Evolutionary conservation across 1,140 invertebrate genomes (phyloP).

Genomic region (Asobara japonica): DNA sequence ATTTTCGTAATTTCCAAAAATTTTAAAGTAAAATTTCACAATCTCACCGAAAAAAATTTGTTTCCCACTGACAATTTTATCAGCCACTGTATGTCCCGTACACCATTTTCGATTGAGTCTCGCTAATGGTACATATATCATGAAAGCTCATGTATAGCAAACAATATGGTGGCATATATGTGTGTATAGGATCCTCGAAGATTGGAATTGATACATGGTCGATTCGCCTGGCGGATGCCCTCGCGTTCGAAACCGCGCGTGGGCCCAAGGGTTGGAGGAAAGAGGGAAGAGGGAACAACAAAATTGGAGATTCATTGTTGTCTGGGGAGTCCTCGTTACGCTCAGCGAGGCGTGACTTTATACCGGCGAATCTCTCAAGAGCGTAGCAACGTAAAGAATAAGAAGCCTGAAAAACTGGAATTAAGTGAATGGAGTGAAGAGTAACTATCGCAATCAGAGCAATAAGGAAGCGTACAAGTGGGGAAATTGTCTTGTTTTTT

Average conservation of each 20-base stretch:
- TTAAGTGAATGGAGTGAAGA: neutral
- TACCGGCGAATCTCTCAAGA: constrained; percentile 33
- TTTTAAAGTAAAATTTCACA: too few species aligned
- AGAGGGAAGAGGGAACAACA: constrained; percentile 36
- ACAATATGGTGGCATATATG: constrained; percentile 14
- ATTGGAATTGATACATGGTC: constrained; percentile 38
- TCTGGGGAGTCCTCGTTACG: constrained; percentile 47
- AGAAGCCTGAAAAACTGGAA: constrained; percentile 23
- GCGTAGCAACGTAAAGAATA: constrained; percentile 31
- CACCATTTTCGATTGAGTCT: neutral
- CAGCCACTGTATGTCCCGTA: neutral
- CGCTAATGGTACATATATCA: neutral
- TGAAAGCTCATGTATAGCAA: neutral
- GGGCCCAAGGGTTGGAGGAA: constrained; percentile 13
- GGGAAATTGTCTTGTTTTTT: too few species aligned
- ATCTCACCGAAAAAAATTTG: too few species aligned
- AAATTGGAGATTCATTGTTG: constrained; percentile 53
- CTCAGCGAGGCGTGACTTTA: constrained; percentile 48
- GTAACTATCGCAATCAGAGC: too few species aligned
- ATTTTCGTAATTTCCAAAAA: too few species aligned
- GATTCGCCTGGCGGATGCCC: constrained; percentile 23
- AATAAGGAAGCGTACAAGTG: too few species aligned
- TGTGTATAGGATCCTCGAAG: constrained; percentile 38
- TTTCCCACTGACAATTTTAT: neutral
- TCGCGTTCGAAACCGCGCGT: constrained; percentile 10